Evolutionary conservation across 2,797 vertebrate species (phyloP).

Genomic region (Betta splendens): DNA sequence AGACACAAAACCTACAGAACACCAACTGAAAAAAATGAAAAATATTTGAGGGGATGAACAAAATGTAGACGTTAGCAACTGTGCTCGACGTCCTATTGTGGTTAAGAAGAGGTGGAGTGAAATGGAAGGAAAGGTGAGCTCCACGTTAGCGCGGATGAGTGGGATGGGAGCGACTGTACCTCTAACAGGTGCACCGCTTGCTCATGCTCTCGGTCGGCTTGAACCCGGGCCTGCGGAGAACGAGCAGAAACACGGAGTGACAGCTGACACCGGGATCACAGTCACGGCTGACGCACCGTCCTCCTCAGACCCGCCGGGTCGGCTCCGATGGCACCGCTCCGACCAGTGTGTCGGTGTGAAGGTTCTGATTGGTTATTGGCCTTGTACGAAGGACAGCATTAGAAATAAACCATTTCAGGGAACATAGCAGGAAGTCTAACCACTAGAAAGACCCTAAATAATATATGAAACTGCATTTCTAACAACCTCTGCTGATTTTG

Average conservation of each 20-base stretch:
- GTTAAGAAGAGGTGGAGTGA: conserved; percentile 53
- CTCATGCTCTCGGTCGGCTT: conserved; percentile 90
- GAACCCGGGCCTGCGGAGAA: conserved; percentile 84
- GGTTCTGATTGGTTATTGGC: not conserved
- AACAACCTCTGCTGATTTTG: conserved; percentile 27
- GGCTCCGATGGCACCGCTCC: conserved; percentile 32
- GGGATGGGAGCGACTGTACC: conserved; percentile 69
- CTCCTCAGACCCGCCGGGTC: conserved; percentile 49
- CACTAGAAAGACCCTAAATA: too few relatives aligned
- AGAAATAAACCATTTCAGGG: conserved; percentile 9
- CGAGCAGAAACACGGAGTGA: conserved; percentile 59
- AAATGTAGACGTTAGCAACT: too few relatives aligned
- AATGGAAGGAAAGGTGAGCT: conserved; percentile 54
- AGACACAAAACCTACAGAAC: conserved; percentile 7
- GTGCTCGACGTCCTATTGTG: conserved; percentile 31
- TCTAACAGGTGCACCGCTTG: conserved; percentile 89
- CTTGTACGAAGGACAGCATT: conserved; percentile 25
- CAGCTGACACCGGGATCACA: conserved; percentile 68
- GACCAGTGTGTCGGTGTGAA: conserved; percentile 23
- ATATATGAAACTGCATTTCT: conserved; percentile 34
- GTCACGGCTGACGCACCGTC: conserved; percentile 61
- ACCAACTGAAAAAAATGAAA: not conserved
- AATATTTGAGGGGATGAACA: too few relatives aligned
- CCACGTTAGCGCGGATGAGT: conserved; percentile 15
- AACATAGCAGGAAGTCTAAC: too few relatives aligned